Evolutionary conservation across 1,140 invertebrate genomes (phyloP).

Genomic region (Anoplophora glabripennis): DNA sequence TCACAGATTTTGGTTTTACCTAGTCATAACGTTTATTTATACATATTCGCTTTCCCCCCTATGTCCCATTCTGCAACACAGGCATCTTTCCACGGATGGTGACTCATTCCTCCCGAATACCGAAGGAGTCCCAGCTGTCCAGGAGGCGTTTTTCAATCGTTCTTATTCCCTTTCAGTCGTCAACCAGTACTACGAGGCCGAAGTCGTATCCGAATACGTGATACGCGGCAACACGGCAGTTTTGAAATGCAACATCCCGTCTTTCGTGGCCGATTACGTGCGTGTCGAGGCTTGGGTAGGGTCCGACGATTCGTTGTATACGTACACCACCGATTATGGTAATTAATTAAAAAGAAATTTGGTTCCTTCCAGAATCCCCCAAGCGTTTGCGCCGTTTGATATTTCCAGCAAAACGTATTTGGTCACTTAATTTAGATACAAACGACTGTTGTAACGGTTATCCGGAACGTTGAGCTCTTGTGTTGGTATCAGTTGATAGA

Average conservation of each 20-base stretch:
- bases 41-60: too few species aligned
- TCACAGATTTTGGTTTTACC: too few species aligned
- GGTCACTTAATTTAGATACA: too few species aligned
- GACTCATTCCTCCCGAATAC: constrained; percentile 1
- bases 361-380: too few species aligned
- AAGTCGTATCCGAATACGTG: constrained; percentile 90
- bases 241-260: constrained; percentile 88
- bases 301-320: constrained; percentile 70
- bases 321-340: constrained; percentile 54
- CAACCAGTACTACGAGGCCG: constrained; percentile 85
- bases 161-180: constrained; percentile 66
- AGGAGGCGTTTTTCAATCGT: constrained; percentile 1
- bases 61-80: too few species aligned
- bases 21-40: too few species aligned
- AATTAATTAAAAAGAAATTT: constrained; percentile 32
- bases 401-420: too few species aligned
- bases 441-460: too few species aligned
- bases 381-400: too few species aligned
- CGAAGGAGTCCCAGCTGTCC: constrained; percentile 10
- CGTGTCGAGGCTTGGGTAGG: constrained; percentile 86
- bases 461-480: too few species aligned
- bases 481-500: too few species aligned
- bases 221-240: constrained; percentile 90
- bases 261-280: constrained; percentile 88
- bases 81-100: constrained; percentile 2